Conservation (phyloP, 1,140 invertebrate genomes). For the Sitobion miscanthi region DNA sequence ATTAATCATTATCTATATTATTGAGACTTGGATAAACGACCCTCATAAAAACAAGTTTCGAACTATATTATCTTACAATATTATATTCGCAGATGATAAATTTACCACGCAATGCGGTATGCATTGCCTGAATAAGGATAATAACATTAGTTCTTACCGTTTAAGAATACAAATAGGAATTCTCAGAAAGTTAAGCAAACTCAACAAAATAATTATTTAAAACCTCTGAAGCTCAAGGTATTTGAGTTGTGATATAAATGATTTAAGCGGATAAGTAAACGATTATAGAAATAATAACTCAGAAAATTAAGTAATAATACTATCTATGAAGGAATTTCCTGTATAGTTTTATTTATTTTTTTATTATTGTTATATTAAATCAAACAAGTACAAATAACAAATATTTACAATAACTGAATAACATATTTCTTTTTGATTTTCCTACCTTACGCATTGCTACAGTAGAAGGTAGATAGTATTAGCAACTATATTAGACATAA, state of each 20-base stretch:
- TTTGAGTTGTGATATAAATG: not conserved
- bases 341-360: not conserved
- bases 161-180: constrained; percentile 1
- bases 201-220: not conserved
- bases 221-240: not conserved
- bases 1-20: not conserved
- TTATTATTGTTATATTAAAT: too few relatives aligned
- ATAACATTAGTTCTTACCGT: not conserved
- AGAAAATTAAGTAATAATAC: not conserved
- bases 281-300: not conserved
- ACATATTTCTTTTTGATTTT: not conserved
- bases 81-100: not conserved
- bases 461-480: not conserved
- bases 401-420: not conserved
- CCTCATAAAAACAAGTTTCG: not conserved
- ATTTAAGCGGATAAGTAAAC: not conserved
- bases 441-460: not conserved
- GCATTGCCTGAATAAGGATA: not conserved
- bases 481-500: not conserved
- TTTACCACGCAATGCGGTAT: not conserved
- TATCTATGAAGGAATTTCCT: not conserved
- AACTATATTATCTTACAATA: not conserved
- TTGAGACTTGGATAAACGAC: not conserved
- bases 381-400: not conserved
- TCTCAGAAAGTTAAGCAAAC: not conserved